phyloP scores from a whole-genome alignment of 2,888 invertebrate genomes.

The Lydus trimaculatus region DNA sequence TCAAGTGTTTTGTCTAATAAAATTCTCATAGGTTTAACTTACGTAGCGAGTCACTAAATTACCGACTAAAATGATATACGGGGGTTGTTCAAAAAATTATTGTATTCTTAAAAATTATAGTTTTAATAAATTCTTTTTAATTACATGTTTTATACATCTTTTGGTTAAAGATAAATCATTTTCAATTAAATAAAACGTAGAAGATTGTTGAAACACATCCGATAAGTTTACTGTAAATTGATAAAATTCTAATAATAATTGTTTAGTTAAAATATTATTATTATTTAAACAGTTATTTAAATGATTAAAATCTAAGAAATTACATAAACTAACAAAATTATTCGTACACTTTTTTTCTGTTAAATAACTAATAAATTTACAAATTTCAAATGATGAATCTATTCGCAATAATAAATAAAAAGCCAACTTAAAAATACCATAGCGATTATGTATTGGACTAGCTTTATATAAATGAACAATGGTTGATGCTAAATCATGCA shows the following conservation, averaged over 20 bases:
- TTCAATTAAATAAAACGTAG: slow-evolving; percentile 42
- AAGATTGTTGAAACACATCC: slow-evolving; percentile 27
- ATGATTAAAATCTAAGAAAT: slow-evolving; percentile 35
- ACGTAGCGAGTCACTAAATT: too few species aligned
- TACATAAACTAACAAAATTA: slow-evolving; percentile 30
- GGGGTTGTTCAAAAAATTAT: not conserved
- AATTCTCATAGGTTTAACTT: too few species aligned
- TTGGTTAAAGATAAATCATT: slow-evolving; percentile 37
- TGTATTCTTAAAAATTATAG: not conserved
- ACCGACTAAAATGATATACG: not conserved
- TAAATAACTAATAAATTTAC: slow-evolving; percentile 34
- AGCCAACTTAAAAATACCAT: slow-evolving; percentile 37
- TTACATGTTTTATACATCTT: slow-evolving; percentile 14
- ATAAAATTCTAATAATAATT: slow-evolving; percentile 35
- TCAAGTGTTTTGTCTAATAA: not conserved
- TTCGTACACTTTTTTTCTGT: slow-evolving; percentile 22
- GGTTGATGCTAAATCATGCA: slow-evolving; percentile 32
- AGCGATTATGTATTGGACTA: slow-evolving; percentile 25
- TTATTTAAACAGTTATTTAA: slow-evolving; percentile 31
- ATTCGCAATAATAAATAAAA: slow-evolving; percentile 39
- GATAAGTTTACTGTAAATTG: slow-evolving; percentile 27
- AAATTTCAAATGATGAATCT: slow-evolving; percentile 36
- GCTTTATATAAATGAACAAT: slow-evolving; percentile 35
- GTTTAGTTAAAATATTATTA: slow-evolving; percentile 21
- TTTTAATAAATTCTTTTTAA: slow-evolving; percentile 1